Evolutionary conservation across 2,113 vertebrate genomes (phyloP), one percentile per base, ranked within the genome.

Genomic region (Tichodroma muraria): DNA sequence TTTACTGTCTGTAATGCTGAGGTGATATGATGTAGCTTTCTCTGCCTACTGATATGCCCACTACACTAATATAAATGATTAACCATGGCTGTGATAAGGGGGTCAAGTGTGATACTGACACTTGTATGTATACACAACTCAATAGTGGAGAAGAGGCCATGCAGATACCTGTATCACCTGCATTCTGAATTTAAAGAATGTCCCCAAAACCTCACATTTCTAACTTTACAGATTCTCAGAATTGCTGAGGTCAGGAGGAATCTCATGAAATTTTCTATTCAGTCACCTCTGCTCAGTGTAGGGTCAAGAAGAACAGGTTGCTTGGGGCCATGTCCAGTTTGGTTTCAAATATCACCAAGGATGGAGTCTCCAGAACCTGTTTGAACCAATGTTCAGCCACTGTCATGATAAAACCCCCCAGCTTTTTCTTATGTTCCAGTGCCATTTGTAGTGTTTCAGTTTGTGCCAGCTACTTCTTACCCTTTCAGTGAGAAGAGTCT

Each of bases 71-170:
- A 33, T 53, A 76, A 88, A 59, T 79, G 30, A 71, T 80, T 78
- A 88, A 44, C 76, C 60, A 63, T 8, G 22, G n/a, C 44, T 85
- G 50, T 47, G 24, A 31, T 57, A 61, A 82, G 20, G 28, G 24
- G 28, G 30, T 73, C n/a, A 27, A 24, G 42, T 57, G n/a, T 12
- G 10, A 27, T 49, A n/a, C 22, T 20, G 28, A 45, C 22, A n/a
- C 27, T 52, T 60, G 7, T 35, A n/a, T 3, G 12, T 53, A 6
- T 56, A 27, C 28, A 33, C 42, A 37, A 14, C 25, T 33, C n/a
- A 33, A 0, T 1, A 35, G 49, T 10, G 42, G 35, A 69, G 49
- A 91, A 40, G 33, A 83, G 11, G 42, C 31, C 2, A 0, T 53
- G 49, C 49, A 50, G 28, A 88, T 76, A 25, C 15, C 23, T 80